phyloP scores from a whole-genome alignment of 2,113 vertebrate species.

The Alligator mississippiensis region DNA sequence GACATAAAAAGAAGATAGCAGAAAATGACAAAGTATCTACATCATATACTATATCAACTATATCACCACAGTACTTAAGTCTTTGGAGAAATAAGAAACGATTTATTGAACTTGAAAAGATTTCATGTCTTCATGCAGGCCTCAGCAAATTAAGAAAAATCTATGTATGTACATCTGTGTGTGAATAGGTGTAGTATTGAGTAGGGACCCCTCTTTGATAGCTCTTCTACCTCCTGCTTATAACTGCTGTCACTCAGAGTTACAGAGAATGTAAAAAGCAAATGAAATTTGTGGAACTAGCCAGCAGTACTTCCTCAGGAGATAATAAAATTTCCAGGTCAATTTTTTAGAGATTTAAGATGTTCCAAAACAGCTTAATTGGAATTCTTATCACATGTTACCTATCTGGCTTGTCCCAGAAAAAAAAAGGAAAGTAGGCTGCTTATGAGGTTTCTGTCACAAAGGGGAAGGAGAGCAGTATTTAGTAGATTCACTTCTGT shows the following conservation, averaged over 20 bases:
- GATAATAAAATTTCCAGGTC: not conserved
- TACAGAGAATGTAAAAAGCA: not conserved
- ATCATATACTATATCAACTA: not conserved
- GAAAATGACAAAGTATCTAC: accelerated
- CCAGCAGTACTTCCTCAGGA: not conserved
- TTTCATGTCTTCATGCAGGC: not conserved
- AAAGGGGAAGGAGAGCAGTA: not conserved
- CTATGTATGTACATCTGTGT: not conserved
- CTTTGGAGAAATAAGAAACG: not conserved
- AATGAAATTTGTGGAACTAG: not conserved
- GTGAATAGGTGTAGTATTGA: not conserved
- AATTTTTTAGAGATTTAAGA: not conserved
- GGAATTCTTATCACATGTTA: not conserved
- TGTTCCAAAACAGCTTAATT: not conserved
- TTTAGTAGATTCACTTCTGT: not conserved
- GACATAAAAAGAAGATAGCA: accelerated
- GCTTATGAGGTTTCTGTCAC: not conserved
- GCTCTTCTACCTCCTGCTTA: not conserved
- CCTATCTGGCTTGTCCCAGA: not conserved
- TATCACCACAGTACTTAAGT: not conserved
- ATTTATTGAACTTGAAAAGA: not conserved
- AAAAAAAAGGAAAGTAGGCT: not conserved
- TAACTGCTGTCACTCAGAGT: not conserved
- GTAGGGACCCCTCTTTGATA: not conserved
- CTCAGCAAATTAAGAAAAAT: not conserved